Conservation (phyloP, 2,888 invertebrate species). For the Lasioglossum vierecki region DNA sequence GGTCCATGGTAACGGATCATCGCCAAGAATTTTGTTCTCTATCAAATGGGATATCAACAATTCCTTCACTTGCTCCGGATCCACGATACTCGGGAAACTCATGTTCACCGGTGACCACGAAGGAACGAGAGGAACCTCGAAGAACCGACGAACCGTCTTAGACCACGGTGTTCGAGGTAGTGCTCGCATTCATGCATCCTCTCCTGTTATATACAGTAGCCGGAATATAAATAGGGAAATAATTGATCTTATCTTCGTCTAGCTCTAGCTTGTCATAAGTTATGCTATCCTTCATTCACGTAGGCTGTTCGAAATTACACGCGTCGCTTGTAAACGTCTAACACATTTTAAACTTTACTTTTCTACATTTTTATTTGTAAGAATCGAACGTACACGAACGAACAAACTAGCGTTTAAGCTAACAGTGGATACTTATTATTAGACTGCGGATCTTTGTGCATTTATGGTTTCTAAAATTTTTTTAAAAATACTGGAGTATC, state of each 20-base stretch:
- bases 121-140: background rate
- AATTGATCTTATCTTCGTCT: background rate
- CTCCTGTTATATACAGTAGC: slow-evolving; percentile 19
- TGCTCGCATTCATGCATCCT: background rate
- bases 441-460: too few relatives aligned
- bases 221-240: slow-evolving; percentile 13
- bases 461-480: too few relatives aligned
- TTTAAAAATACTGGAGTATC: too few relatives aligned
- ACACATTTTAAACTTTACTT: background rate
- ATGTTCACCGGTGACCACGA: background rate
- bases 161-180: background rate
- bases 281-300: background rate
- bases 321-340: background rate
- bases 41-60: slow-evolving; percentile 71
- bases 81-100: slow-evolving; percentile 25
- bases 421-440: too few relatives aligned
- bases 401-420: too few relatives aligned
- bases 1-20: slow-evolving; percentile 84
- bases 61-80: slow-evolving; percentile 64
- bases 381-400: too few relatives aligned
- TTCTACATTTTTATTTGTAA: background rate
- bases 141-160: background rate
- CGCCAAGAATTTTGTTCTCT: slow-evolving; percentile 56
- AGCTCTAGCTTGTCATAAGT: background rate
- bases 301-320: background rate